Base-by-base conservation (phyloP, 2,113 vertebrate genomes). In the Siphamia tubifer region DNA sequence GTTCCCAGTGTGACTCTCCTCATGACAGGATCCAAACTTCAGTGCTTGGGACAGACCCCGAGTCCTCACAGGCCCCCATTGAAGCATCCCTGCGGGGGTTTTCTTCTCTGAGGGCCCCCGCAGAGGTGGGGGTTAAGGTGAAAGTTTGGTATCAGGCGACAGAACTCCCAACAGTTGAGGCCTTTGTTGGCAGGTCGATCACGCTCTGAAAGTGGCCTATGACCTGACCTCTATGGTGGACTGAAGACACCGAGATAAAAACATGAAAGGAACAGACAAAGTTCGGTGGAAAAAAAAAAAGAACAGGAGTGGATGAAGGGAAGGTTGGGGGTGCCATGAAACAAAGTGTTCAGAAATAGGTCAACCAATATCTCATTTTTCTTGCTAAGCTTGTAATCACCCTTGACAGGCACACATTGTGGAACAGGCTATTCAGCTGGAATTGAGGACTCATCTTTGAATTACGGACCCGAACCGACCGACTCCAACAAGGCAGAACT, bases 171-270 rank as follows among this genome's bases (percentile, higher is more conserved):
- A 94, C 91, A 90, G 91, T 88, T 61, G 68, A 64, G 79, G 87
- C 82, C 92, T 91, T 92, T 95, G 95, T 92, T 93, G 93, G 79
- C 89, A 94, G 94, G 93, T 91, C 90, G 87, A 93, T 95, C 65
- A 92, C 45, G 23, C 79, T 80, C 60, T 13, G 65, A 70, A 64
- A 77, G 85, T 77, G 95, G 93, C 89, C 96, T 96, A 87, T 95
- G 96, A 75, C 94, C 96, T 86, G 94, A 95, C 92, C 93, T 94
- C 88, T 92, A 53, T 68, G 40, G 82, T 82, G 75, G 93, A 86
- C 87, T 93, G 88, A 66, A 92, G 67, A n/a, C 57, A 16, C 5
- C 20, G 24, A 55, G 20, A 52, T 51, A 23, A 38, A 66, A 62
- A 69, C 40, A 71, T 16, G 24, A 63, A 75, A 77, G 65, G 60